Conservation (phyloP, 2,797 vertebrate species). For the Hapalemur alaotrensis region DNA sequence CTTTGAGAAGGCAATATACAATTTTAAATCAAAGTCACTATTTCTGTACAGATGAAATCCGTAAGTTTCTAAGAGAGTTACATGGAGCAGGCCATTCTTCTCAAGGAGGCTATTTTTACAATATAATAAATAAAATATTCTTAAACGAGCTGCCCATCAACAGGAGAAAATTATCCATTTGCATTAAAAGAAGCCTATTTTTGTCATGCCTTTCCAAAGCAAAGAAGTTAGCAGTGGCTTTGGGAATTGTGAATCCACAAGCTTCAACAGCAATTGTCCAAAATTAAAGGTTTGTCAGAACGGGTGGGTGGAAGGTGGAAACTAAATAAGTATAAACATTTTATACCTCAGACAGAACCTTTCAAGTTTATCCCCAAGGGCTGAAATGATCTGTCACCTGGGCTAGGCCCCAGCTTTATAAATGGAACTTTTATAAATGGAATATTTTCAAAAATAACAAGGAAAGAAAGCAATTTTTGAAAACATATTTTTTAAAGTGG, state of each 20-base stretch:
- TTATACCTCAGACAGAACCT: neutral
- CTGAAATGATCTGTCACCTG: neutral
- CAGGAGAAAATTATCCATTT: conserved; percentile 48
- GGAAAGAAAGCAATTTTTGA: neutral
- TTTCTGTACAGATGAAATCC: conserved; percentile 18
- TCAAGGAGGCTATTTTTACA: conserved; percentile 47
- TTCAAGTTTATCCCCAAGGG: neutral
- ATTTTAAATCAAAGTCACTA: neutral
- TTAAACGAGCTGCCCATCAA: conserved; percentile 45
- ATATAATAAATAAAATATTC: conserved; percentile 53
- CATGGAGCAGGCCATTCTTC: neutral
- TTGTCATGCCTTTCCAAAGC: conserved; percentile 47
- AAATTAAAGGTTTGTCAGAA: conserved; percentile 37
- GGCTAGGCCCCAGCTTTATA: neutral
- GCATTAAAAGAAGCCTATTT: conserved; percentile 38
- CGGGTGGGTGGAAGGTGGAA: neutral
- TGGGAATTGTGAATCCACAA: neutral
- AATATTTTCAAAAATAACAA: conserved; percentile 5
- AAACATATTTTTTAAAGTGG: neutral
- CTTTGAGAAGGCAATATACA: neutral
- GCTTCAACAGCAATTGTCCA: neutral
- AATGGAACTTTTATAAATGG: neutral
- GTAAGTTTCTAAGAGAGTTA: neutral
- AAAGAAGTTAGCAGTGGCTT: conserved; percentile 34
- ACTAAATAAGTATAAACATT: neutral